These are phyloP conservation scores for Elaphurus davidianus DNA, from an alignment of 2,113 vertebrate species.

Conservation along the genomic window DNA sequence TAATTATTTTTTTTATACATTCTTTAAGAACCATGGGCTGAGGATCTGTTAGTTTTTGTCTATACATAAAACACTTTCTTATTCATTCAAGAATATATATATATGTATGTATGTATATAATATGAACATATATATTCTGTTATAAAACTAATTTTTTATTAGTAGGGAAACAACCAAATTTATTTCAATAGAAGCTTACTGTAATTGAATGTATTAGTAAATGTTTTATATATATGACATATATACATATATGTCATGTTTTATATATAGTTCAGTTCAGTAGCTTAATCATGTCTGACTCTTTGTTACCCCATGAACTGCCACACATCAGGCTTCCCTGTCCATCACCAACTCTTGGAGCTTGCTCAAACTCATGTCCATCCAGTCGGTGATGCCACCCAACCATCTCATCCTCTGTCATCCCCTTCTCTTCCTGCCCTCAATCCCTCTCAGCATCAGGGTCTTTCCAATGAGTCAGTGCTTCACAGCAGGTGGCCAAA, in stretches of 20 bases:
- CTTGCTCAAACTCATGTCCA: neutral
- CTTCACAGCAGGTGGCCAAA: neutral
- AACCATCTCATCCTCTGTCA: neutral
- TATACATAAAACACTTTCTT: neutral
- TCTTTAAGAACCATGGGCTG: neutral
- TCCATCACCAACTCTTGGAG: neutral
- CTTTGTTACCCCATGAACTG: neutral
- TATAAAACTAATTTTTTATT: conserved; percentile 13
- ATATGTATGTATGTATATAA: neutral
- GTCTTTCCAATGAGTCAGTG: neutral
- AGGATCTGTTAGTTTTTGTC: neutral
- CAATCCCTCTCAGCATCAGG: neutral
- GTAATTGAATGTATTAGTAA: neutral
- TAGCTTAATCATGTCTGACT: neutral
- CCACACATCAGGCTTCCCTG: neutral
- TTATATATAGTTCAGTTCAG: neutral
- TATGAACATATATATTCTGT: neutral
- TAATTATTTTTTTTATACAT: conserved; percentile 37
- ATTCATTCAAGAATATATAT: neutral
- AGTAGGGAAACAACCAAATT: neutral
- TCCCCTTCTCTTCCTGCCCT: neutral
- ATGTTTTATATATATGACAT: neutral
- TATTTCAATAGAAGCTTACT: neutral
- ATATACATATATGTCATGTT: neutral
- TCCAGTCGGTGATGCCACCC: neutral